These are phyloP conservation scores for Yponomeuta cagnagella DNA, from an alignment of 2,888 invertebrate genomes.

Conservation along the genomic window DNA sequence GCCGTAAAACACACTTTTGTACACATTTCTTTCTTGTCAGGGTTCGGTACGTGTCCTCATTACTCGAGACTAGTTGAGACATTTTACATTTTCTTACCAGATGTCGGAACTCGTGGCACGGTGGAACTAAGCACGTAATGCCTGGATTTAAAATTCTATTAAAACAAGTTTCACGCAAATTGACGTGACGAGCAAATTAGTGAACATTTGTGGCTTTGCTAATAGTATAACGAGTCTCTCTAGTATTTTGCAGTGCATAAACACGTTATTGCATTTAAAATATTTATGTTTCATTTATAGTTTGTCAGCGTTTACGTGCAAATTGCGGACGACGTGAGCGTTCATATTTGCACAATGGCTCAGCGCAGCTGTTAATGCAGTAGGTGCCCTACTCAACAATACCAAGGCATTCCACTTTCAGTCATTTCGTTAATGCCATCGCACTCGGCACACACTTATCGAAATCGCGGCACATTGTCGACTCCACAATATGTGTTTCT, in stretches of 20 bases:
- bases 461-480: background rate
- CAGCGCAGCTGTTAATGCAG: conserved; percentile 41
- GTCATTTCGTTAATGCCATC: conserved; percentile 41
- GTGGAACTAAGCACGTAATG: background rate
- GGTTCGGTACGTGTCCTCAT: conserved; percentile 50
- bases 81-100: conserved; percentile 10
- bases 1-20: conserved; percentile 35
- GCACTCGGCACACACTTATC: background rate
- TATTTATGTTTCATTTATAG: conserved; percentile 10
- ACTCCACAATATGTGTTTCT: background rate
- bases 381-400: conserved; percentile 50
- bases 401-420: conserved; percentile 72
- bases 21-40: conserved; percentile 50
- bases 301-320: conserved; percentile 2
- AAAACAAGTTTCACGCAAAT: background rate
- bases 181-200: conserved; percentile 2
- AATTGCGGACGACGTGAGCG: conserved; percentile 27
- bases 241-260: background rate
- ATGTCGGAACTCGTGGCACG: background rate
- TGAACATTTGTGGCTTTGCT: background rate
- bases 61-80: conserved; percentile 31
- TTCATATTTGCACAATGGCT: conserved; percentile 46
- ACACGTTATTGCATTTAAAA: conserved; percentile 3
- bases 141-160: background rate
- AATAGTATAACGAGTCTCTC: background rate